phyloP scores from a whole-genome alignment of 2,113 vertebrate species.

The Pogona vitticeps region DNA sequence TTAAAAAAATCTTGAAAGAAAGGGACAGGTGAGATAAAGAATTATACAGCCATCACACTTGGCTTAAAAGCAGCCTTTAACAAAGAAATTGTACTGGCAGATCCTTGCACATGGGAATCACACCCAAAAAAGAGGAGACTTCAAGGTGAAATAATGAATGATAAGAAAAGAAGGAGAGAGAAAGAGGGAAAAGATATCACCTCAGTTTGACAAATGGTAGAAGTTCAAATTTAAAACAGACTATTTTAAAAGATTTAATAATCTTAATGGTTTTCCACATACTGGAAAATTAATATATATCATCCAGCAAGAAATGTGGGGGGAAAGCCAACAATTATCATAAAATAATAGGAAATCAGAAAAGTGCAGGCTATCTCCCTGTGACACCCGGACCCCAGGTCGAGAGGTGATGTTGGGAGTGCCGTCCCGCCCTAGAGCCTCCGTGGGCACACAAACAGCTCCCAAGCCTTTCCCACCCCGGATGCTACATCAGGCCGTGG shows the following conservation, averaged over 20 bases:
- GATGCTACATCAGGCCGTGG: too few relatives aligned
- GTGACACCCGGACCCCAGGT: too few relatives aligned
- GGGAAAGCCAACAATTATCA: neutral
- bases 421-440: too few relatives aligned
- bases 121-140: neutral
- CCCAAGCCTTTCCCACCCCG: too few relatives aligned
- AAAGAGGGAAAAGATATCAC: neutral
- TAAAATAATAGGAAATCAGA: neutral
- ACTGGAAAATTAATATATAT: neutral
- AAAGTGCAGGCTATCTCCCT: neutral
- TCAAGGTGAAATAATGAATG: conserved; percentile 3
- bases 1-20: neutral
- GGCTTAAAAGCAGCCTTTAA: neutral
- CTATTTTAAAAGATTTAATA: conserved; percentile 12
- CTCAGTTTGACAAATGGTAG: neutral
- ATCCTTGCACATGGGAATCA: neutral
- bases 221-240: conserved; percentile 1
- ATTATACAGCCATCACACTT: neutral
- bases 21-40: neutral
- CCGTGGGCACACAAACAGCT: too few relatives aligned
- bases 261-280: conserved; percentile 10
- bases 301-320: neutral
- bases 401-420: too few relatives aligned
- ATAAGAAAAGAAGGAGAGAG: neutral
- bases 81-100: neutral